These are phyloP conservation scores for Alectoris magna DNA, from an alignment of 2,797 vertebrate genomes.

Conservation along the genomic window DNA sequence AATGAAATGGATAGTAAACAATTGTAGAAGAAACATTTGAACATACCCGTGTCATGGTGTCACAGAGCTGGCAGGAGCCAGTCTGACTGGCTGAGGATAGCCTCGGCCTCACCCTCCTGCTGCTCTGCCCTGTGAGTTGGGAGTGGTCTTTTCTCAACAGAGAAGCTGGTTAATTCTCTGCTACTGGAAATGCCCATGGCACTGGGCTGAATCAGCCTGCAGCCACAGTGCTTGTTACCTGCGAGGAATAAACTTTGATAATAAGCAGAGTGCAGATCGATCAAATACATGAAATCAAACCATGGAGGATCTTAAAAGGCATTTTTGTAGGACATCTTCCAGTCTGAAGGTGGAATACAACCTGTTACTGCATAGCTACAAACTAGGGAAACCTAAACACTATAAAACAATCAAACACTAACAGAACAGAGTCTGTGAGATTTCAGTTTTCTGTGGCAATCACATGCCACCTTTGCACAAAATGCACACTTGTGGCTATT, in stretches of 20 bases:
- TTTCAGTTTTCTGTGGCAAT: background rate
- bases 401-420: background rate
- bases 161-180: background rate
- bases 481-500: background rate
- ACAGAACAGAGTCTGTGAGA: background rate
- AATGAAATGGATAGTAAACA: background rate
- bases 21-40: background rate
- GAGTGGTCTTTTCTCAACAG: no score
- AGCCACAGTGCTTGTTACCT: background rate
- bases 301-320: background rate
- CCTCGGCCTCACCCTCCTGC: background rate
- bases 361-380: background rate
- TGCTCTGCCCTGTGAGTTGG: accelerated
- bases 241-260: background rate
- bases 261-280: background rate
- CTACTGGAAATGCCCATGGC: background rate
- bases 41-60: no score
- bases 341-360: background rate
- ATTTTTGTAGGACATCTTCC: background rate
- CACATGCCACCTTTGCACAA: background rate
- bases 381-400: background rate
- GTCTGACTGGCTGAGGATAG: background rate
- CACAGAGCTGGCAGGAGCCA: background rate
- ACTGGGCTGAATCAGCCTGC: background rate
- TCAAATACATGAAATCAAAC: background rate